These are phyloP conservation scores for Mastacembelus armatus DNA, from an alignment of 2,797 vertebrate genomes.

Conservation along the genomic window DNA sequence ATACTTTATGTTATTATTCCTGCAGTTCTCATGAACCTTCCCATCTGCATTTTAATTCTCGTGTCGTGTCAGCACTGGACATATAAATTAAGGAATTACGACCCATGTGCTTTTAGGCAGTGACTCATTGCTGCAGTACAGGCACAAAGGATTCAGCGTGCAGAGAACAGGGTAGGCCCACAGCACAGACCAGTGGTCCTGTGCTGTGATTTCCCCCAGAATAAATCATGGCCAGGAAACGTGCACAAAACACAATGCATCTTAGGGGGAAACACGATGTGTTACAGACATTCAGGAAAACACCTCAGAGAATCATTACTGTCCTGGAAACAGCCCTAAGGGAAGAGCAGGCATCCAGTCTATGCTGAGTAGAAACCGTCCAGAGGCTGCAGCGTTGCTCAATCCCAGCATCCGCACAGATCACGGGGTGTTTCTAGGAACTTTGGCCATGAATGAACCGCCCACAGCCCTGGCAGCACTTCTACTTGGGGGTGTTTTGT, in stretches of 20 bases:
- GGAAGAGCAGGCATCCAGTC: conserved; percentile 12
- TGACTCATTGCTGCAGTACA: conserved; percentile 15
- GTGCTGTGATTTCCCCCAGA: too few relatives aligned
- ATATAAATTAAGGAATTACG: background rate
- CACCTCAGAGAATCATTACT: too few relatives aligned
- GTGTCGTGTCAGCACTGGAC: background rate
- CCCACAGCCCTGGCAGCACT: conserved; percentile 17
- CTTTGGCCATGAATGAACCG: conserved; percentile 48
- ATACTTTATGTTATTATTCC: conserved; percentile 12
- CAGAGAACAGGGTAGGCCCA: too few relatives aligned
- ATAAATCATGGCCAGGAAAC: too few relatives aligned
- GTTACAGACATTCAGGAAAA: background rate
- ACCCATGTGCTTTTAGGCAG: background rate
- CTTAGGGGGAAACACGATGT: too few relatives aligned
- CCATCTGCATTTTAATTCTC: conserved; percentile 3
- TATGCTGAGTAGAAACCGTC: background rate
- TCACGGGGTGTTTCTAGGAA: conserved; percentile 73
- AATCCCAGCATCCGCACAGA: conserved; percentile 29
- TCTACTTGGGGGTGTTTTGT: conserved; percentile 50
- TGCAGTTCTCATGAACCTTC: background rate
- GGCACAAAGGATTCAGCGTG: background rate
- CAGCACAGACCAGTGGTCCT: too few relatives aligned
- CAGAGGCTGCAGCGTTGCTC: conserved; percentile 28
- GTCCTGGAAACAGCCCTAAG: too few relatives aligned
- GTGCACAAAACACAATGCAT: too few relatives aligned